These are phyloP conservation scores for Polyommatus icarus DNA, from an alignment of 2,888 invertebrate genomes.

Conservation along the genomic window DNA sequence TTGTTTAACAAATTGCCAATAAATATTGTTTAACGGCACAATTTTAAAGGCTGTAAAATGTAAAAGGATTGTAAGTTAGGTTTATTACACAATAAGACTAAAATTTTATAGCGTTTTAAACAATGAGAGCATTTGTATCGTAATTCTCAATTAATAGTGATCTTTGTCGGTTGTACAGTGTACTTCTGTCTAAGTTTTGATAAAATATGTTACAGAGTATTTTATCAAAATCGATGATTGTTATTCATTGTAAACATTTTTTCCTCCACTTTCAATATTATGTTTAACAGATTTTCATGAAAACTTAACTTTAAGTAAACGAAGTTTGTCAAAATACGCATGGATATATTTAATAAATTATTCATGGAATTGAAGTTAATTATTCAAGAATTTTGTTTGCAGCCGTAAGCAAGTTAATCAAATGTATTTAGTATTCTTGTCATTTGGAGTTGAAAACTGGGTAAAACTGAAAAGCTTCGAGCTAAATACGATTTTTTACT, in stretches of 20 bases:
- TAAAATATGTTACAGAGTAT: not conserved
- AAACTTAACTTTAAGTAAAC: too few relatives aligned
- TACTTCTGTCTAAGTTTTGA: not conserved
- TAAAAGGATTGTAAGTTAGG: slow-evolving; percentile 4
- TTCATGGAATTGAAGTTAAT: too few relatives aligned
- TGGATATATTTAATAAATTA: too few relatives aligned
- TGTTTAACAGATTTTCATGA: too few relatives aligned
- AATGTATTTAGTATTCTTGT: not conserved
- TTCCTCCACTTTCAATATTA: too few relatives aligned
- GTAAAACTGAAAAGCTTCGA: not conserved
- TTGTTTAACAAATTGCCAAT: slow-evolving; percentile 10
- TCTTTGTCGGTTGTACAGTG: not conserved
- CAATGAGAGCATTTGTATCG: not conserved
- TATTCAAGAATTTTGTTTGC: too few relatives aligned
- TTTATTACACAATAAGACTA: slow-evolving; percentile 11
- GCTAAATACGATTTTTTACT: slow-evolving; percentile 9
- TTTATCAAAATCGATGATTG: too few relatives aligned
- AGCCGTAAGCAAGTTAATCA: not conserved
- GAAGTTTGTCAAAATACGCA: too few relatives aligned
- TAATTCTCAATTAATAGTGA: not conserved
- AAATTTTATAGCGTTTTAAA: slow-evolving; percentile 11
- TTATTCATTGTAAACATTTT: too few relatives aligned
- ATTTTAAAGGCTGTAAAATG: slow-evolving; percentile 11
- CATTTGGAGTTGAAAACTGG: not conserved
- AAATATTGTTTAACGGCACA: slow-evolving; percentile 12